phyloP scores from a whole-genome alignment of 2,113 vertebrate genomes.

The Psilopsiagon aymara region DNA sequence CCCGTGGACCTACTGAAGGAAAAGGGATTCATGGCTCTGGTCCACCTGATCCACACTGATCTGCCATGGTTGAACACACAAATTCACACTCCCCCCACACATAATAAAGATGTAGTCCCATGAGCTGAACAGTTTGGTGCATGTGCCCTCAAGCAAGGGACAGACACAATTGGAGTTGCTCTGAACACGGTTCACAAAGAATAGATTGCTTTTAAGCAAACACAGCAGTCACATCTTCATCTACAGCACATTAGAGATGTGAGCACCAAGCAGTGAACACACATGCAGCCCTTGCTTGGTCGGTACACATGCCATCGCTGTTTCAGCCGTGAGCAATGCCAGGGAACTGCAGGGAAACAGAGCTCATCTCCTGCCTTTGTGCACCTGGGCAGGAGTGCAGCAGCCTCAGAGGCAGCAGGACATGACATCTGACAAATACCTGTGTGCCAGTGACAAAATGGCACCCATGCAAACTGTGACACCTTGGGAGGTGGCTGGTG shows the following conservation, averaged over 20 bases:
- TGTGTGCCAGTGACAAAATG: background rate
- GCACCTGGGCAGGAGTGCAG: background rate
- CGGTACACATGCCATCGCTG: rapidly evolving
- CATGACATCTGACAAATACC: background rate
- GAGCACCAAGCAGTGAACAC: rapidly evolving
- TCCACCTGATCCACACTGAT: background rate
- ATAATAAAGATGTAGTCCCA: background rate
- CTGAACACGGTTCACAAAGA: background rate
- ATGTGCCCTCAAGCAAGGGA: background rate
- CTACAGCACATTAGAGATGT: background rate
- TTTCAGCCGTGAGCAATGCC: background rate
- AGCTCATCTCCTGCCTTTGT: background rate
- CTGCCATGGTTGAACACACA: background rate
- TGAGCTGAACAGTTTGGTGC: background rate
- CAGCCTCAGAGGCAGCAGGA: rapidly evolving
- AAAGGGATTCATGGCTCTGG: background rate
- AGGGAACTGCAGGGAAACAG: background rate
- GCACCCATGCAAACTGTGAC: background rate
- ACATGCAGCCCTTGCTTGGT: rapidly evolving
- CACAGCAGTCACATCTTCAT: background rate
- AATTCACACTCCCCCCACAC: rapidly evolving
- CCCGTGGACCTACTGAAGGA: background rate
- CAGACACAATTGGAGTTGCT: background rate
- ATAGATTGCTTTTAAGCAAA: background rate
- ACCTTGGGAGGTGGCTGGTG: background rate